Evolutionary conservation across 2,113 vertebrate genomes (phyloP), one percentile per base, ranked within the genome.

Genomic region (Strix uralensis): DNA sequence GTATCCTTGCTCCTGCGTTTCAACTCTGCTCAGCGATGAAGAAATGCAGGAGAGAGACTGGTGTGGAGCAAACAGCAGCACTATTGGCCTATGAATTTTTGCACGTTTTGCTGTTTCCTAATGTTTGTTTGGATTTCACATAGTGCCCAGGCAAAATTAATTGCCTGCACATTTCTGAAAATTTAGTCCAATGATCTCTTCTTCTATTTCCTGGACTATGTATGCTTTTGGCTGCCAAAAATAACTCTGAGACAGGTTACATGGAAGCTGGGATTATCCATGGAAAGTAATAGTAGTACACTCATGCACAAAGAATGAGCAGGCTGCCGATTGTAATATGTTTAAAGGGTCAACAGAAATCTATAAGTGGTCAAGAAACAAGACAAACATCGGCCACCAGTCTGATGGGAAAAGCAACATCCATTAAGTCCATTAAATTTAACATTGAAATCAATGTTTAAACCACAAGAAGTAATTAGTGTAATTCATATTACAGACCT

Each of bases 381-480:
- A 98, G 98, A 98, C 98, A 98, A 98, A 98, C 98, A 98, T 98
- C 85, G 95, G 98, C 98, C 97, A 96, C 97, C 97, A 97, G 97
- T 98, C 98, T 98, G 98, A 99, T 98, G 98, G 98, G 97, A 98
- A 98, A 97, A 98, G 98, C 97, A 98, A 97, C 97, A 97, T 99
- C 99, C 99, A 99, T 99, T 99, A 99, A 99, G 98, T 98, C 99
- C 98, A 99, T 99, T 99, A 99, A 99, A 99, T 99, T 98, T 96
- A 98, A 98, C 98, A 98, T 98, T 98, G 96, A 98, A 99, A 99
- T 99, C 99, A 98, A 99, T 99, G 98, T 98, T 98, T 98, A 98
- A 99, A 98, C 98, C 98, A 98, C 98, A 98, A 98, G 98, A 98
- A 98, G 97, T 98, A 98, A 98, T 98, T 98, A 98, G 98, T 97